A percentile compares a stretch with the other conserved stretches of the same genome.
Evolutionary conservation across 1,140 invertebrate genomes (phyloP).

Genomic region (Drosophila ohnishii): DNA sequence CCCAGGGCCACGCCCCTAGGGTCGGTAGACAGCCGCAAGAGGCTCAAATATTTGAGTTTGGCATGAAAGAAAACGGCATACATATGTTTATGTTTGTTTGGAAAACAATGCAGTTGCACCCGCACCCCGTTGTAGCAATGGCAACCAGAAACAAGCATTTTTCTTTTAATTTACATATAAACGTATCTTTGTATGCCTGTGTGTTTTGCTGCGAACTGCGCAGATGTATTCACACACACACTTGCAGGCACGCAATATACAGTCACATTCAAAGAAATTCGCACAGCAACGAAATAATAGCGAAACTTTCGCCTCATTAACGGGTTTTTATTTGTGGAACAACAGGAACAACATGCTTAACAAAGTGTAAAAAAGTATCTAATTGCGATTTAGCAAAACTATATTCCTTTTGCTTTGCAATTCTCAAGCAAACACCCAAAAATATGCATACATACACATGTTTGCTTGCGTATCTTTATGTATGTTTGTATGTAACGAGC

Average conservation of each 20-base stretch:
- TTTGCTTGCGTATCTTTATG: slow-evolving; percentile 12
- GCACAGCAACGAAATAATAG: slow-evolving; percentile 14
- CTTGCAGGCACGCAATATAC: slow-evolving; percentile 8
- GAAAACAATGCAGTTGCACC: slow-evolving; percentile 10
- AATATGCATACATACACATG: slow-evolving; percentile 30
- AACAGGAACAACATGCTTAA: slow-evolving; percentile 19
- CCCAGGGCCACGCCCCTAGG: slow-evolving; percentile 6
- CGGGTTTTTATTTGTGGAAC: slow-evolving; percentile 45
- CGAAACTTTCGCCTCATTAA: slow-evolving; percentile 56
- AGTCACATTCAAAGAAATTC: slow-evolving; percentile 25
- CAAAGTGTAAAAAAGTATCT: slow-evolving; percentile 44
- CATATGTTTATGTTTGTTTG: slow-evolving; percentile 15
- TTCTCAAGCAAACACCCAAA: slow-evolving; percentile 1
- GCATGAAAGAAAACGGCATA: not conserved
- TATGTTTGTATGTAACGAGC: slow-evolving; percentile 36
- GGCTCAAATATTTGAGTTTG: slow-evolving; percentile 8
- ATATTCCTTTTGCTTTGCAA: not conserved
- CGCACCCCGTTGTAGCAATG: slow-evolving; percentile 1
- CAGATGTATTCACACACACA: slow-evolving; percentile 28
- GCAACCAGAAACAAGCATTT: not conserved
- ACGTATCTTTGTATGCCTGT: slow-evolving; percentile 5
- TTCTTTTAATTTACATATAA: slow-evolving; percentile 12
- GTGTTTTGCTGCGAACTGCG: slow-evolving; percentile 25
- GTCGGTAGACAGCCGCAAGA: not conserved
- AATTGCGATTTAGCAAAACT: slow-evolving; percentile 4